Evolutionary conservation across 2,113 vertebrate species (phyloP).

Genomic region (Pithys albifrons): DNA sequence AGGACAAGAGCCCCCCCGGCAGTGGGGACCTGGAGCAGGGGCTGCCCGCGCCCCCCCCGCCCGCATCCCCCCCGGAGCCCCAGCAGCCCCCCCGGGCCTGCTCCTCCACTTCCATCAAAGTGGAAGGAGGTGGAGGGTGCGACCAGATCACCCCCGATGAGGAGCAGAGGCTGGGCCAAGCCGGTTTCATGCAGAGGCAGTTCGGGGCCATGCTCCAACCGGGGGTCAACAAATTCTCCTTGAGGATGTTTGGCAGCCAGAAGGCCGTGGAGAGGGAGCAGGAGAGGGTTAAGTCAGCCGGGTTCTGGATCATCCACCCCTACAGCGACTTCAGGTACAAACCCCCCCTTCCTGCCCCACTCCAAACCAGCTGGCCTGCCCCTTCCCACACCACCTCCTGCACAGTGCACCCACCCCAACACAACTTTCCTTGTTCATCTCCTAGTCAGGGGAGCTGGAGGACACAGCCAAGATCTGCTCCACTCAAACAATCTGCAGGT

Average conservation of each 20-base stretch:
- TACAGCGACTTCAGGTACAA: conserved; percentile 99
- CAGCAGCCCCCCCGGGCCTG: conserved; percentile 65
- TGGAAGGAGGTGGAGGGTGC: conserved; percentile 85
- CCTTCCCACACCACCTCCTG: background rate
- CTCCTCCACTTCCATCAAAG: conserved; percentile 84
- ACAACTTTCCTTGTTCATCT: conserved; percentile 30
- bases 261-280: conserved; percentile 98
- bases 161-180: conserved; percentile 87
- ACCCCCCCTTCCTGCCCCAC: background rate
- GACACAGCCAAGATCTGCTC: background rate
- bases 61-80: conserved; percentile 30
- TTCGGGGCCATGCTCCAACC: conserved; percentile 97
- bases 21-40: conserved; percentile 71
- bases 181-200: conserved; percentile 96
- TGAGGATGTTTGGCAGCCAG: conserved; percentile 99
- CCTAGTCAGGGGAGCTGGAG: background rate
- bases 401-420: background rate
- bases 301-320: conserved; percentile 99
- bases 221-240: conserved; percentile 99
- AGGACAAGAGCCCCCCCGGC: conserved; percentile 79
- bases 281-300: conserved; percentile 96
- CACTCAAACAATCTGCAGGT: background rate
- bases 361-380: background rate
- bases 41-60: conserved; percentile 60
- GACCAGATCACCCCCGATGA: conserved; percentile 93